Conservation (phyloP, 2,113 vertebrate genomes). For the Cranoglanis bouderius region DNA sequence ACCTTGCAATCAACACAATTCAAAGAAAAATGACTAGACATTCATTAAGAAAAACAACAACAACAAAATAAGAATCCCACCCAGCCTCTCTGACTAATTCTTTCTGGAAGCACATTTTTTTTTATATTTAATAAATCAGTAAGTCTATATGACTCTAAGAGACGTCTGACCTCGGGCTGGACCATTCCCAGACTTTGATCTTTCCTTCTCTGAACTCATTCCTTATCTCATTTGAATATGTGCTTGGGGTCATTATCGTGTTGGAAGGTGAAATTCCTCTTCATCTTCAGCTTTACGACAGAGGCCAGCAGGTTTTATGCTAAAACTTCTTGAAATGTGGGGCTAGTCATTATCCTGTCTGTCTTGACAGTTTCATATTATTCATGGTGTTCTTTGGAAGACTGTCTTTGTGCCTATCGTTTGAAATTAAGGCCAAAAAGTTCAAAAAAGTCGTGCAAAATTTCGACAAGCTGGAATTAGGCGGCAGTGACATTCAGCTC, state of each 20-base stretch:
- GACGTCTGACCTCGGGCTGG: not conserved
- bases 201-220: not conserved
- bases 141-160: not conserved
- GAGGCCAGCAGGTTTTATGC: not conserved
- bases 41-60: not conserved
- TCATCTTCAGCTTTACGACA: not conserved
- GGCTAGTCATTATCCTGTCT: not conserved
- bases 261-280: not conserved
- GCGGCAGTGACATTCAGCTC: not conserved
- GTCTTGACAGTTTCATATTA: not conserved
- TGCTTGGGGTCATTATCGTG: not conserved
- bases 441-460: not conserved
- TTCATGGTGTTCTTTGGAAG: constrained; percentile 5
- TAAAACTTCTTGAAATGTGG: not conserved
- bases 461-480: not conserved
- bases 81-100: not conserved
- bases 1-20: not conserved
- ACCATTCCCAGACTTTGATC: not conserved
- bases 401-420: not conserved
- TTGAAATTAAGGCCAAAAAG: not conserved
- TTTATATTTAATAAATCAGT: not conserved
- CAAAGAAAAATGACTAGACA: too few relatives aligned
- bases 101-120: not conserved
- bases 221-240: not conserved
- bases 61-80: not conserved